phyloP scores from a whole-genome alignment of 2,888 invertebrate species.

The Pachymerium ferrugineum region DNA sequence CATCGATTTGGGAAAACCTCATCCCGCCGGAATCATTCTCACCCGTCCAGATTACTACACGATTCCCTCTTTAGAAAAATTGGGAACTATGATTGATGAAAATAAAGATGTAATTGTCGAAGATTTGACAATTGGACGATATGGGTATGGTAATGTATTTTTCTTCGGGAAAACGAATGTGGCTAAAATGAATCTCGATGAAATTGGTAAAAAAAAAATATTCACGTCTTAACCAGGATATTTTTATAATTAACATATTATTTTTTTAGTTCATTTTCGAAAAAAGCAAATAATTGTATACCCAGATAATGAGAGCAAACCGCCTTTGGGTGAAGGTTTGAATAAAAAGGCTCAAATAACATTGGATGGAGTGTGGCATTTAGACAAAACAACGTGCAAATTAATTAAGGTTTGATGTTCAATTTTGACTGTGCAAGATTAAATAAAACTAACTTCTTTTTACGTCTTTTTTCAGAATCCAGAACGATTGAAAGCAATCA shows the following conservation, averaged over 20 bases:
- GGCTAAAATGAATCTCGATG: constrained; percentile 76
- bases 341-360: constrained; percentile 85
- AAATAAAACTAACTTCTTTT: background rate
- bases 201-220: constrained; percentile 58
- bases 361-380: constrained; percentile 89
- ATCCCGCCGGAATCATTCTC: constrained; percentile 71
- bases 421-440: too few species aligned
- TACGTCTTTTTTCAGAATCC: constrained; percentile 49
- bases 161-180: constrained; percentile 81
- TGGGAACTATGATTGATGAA: constrained; percentile 61
- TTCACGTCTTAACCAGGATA: background rate
- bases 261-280: constrained; percentile 71
- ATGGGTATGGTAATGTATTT: constrained; percentile 83
- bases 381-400: constrained; percentile 71
- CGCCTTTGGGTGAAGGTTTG: constrained; percentile 76
- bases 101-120: constrained; percentile 77
- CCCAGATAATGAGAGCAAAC: constrained; percentile 82
- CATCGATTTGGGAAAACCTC: constrained; percentile 45
- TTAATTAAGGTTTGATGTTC: constrained; percentile 61
- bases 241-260: background rate
- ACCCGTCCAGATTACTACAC: constrained; percentile 84
- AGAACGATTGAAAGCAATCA: constrained; percentile 68
- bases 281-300: constrained; percentile 93
- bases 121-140: constrained; percentile 79
- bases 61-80: constrained; percentile 74